These are phyloP conservation scores for Aptenodytes forsteri DNA, from an alignment of 2,113 vertebrate genomes.

Conservation along the genomic window DNA sequence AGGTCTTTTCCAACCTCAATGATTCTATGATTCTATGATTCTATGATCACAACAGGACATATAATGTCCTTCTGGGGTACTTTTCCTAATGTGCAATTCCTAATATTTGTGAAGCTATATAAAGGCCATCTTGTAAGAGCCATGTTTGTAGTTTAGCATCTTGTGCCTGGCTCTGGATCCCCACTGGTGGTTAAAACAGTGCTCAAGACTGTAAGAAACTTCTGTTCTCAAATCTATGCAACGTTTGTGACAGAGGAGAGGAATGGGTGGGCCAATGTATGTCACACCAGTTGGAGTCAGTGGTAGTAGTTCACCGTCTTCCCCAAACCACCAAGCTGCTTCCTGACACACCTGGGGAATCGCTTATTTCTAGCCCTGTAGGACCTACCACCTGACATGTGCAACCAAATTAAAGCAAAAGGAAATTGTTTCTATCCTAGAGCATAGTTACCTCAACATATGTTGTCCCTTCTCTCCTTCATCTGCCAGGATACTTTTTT, in stretches of 20 bases:
- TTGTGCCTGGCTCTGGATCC: background rate
- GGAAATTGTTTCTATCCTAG: background rate
- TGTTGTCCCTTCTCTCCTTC: background rate
- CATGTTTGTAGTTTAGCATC: background rate
- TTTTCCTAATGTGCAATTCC: background rate
- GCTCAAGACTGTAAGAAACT: background rate
- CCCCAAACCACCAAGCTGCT: background rate
- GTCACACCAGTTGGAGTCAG: background rate
- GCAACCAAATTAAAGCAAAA: background rate
- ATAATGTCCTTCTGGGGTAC: background rate
- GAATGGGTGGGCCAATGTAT: background rate
- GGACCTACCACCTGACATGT: background rate
- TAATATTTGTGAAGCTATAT: background rate
- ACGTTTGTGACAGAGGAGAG: background rate
- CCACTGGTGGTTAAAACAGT: background rate
- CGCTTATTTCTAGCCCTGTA: background rate
- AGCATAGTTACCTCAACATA: background rate
- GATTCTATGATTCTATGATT: too few relatives aligned
- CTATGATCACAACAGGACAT: background rate
- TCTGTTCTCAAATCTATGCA: background rate
- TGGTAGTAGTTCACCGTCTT: background rate
- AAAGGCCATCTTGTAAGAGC: background rate
- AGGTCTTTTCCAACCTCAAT: too few relatives aligned
- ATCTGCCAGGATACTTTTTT: background rate
- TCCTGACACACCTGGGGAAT: background rate